Evolutionary conservation across 1,140 invertebrate species (phyloP), one percentile per base, ranked within the genome.

Genomic region (Achatina immaculata): DNA sequence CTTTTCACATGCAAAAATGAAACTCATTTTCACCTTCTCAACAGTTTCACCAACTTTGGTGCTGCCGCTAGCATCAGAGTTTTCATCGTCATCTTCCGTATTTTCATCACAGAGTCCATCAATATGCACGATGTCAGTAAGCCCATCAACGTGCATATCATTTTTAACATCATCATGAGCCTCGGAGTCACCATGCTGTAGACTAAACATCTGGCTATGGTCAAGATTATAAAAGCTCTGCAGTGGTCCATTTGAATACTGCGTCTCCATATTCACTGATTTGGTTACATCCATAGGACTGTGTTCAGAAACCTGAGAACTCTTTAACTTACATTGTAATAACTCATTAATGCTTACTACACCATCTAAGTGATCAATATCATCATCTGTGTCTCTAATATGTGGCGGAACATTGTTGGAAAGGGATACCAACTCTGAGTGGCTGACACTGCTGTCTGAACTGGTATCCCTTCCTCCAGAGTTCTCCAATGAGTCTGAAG

Each of bases 361-460:
- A 11, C 7, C 19, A 21, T 55, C 68, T 42, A 71, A 42, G 55
- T 80, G 68, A 72, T 71, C 78, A n/a, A 80, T 40, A 72, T 80
- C 68, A 72, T 80, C 78, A 43, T 80, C 78, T 42, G 66, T 80
- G 55, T 77, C 55, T 77, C 75, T 65, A 1, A 77, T n/a, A 38
- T 24, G 1, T 14, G 24, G 11, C 0, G 75, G 55, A 40, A 58
- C 19, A 62, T 40, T 65, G 40, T 77, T 77, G 16, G 6, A 48
- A 21, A 77, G 34, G 9, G 72, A 74, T 31, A 74, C 45, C 31
- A 42, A 51, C 14, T 74, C 42, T 21, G 48, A 6, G 31, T n/a
- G 24, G 34, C 34, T 24, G 16, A 40, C 1, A 68, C 21, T 31
- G n/a, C 7, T 34, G 28, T 7, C n/a, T 9, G 9, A 40, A 7